Base-by-base conservation (phyloP, 2,888 invertebrate genomes). In the Tetragonisca angustula region DNA sequence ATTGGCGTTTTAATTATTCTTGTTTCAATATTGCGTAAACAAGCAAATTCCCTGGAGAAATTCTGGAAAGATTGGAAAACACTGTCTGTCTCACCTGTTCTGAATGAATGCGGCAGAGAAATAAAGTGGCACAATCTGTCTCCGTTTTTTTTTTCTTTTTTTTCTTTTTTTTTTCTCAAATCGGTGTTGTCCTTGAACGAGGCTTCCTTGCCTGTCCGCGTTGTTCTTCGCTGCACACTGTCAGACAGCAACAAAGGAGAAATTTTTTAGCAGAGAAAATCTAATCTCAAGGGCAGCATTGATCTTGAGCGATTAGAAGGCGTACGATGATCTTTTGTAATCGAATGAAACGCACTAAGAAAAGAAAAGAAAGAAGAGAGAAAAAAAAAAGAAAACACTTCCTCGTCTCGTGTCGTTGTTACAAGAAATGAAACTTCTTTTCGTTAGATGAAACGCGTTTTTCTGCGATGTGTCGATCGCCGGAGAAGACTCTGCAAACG, bases 401-500 rank as follows among this genome's bases (percentile, higher is more conserved):
- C 49, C 6, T 49, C 2, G 6, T 62, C 21, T 49, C n/a, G 6
- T 24, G 24, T 24, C 19, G 59, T 21, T 43, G 43, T 43, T 71
- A 59, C 59, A 69, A 52, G 27, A n/a, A n/a, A 69, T 21, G 50
- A 43, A n/a, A n/a, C n/a, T 43, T 21, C 24, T 71, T 71, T 59
- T 59, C 19, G 19, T 59, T 36, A 59, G 19, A 9, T 15, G 43
- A n/a, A 62, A 11, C 24, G 19, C 36, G 50, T 9, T 32, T 27
- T n/a, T 24, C 15, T 36, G 64, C 62, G 32, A 65, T 75, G 68
- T 76, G 78, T 78, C 79, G 62, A 73, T 72, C 56, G 64, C 62
- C 43, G 43, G 11, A 9, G 70, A 79, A 75, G 78, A 90, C 83
- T 88, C 76, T 82, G 65, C 78, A 70, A 84, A 87, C 73, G 74